Evolutionary conservation across 2,797 vertebrate genomes (phyloP).

Genomic region (Notolepis coatsorum): DNA sequence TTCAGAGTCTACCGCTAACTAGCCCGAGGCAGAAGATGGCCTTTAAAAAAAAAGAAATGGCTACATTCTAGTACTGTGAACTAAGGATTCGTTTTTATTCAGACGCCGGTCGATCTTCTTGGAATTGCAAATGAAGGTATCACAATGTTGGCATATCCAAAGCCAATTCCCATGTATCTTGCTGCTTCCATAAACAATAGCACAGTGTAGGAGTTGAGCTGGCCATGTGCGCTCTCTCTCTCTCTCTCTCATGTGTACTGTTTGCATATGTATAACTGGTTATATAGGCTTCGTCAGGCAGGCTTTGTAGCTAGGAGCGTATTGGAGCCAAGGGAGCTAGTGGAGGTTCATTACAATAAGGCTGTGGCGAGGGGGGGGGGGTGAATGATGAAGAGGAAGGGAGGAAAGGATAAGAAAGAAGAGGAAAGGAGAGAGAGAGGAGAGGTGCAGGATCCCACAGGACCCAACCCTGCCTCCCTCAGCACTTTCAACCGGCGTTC

Average conservation of each 20-base stretch:
- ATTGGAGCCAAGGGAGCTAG: slow-evolving; percentile 21
- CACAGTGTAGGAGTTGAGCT: slow-evolving; percentile 44
- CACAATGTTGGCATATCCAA: slow-evolving; percentile 38
- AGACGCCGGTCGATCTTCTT: slow-evolving; percentile 44
- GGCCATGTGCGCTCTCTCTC: slow-evolving; percentile 32
- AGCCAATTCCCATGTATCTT: slow-evolving; percentile 17
- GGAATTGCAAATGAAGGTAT: slow-evolving; percentile 50
- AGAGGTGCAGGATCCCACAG: slow-evolving; percentile 48
- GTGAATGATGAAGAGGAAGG: slow-evolving; percentile 34
- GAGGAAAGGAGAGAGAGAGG: slow-evolving; percentile 13
- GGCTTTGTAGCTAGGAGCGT: slow-evolving; percentile 27
- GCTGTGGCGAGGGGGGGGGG: slow-evolving; percentile 47
- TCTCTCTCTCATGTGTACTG: slow-evolving; percentile 23
- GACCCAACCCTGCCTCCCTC: slow-evolving; percentile 53
- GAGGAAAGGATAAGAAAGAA: slow-evolving; percentile 10
- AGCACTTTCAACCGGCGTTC: slow-evolving; percentile 63
- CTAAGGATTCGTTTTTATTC: slow-evolving; percentile 53
- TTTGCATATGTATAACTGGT: slow-evolving; percentile 47
- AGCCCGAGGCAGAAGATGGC: slow-evolving; percentile 58
- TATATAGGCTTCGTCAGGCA: slow-evolving; percentile 43
- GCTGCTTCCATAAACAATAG: slow-evolving; percentile 2
- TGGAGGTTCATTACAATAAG: slow-evolving; percentile 65
- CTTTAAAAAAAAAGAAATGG: slow-evolving; percentile 51
- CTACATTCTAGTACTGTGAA: slow-evolving; percentile 52
- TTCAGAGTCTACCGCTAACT: slow-evolving; percentile 55